Evolutionary conservation across 2,797 vertebrate species (phyloP), one percentile per base, ranked within the genome.

Genomic region (Hippoglossus hippoglossus): DNA sequence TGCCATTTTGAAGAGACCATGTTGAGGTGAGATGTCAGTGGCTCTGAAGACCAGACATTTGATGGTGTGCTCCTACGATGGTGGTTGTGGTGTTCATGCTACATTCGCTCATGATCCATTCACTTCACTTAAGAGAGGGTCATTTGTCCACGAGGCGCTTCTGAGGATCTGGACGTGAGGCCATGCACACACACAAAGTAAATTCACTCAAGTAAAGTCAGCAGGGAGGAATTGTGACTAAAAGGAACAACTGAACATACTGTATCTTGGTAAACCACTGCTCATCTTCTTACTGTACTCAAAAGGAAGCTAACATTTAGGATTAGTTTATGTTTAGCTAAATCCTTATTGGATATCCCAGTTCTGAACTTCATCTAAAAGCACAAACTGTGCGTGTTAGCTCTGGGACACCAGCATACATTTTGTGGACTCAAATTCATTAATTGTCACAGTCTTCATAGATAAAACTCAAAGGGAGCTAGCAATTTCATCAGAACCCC

Each of bases 1-100:
- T 93, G 92, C 91, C 93, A 90, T 94, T 94, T 94, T 90, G 89
- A 78, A 95, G 93, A 95, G 95, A 93, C 81, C 66, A 79, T 86
- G 75, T 81, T 72, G 61, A 86, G 71, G 77, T 87, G 70, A 86
- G 77, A 90, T 52, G 73, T 87, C 74, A 74, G 75, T 74, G 79
- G 74, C 74, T 84, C 63, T 73, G 63, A 67, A 81, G 78, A 80
- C 83, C 75, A 88, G 67, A 63, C 66, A 71, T 78, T 77, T 70
- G 79, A 84, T 82, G 73, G 78, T 83, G 84, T 67, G 83, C 79
- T 91, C 77, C 82, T 87, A 77, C 22, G 50, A 76, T 68, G 69
- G 67, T 77, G 83, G 77, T 81, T 71, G 86, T 82, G 77, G 83
- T 85, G 83, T 71, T 90, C 90, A 91, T 92, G 91, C 91, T 94